Conservation (phyloP, 1,140 invertebrate genomes). For the Eciton burchellii region DNA sequence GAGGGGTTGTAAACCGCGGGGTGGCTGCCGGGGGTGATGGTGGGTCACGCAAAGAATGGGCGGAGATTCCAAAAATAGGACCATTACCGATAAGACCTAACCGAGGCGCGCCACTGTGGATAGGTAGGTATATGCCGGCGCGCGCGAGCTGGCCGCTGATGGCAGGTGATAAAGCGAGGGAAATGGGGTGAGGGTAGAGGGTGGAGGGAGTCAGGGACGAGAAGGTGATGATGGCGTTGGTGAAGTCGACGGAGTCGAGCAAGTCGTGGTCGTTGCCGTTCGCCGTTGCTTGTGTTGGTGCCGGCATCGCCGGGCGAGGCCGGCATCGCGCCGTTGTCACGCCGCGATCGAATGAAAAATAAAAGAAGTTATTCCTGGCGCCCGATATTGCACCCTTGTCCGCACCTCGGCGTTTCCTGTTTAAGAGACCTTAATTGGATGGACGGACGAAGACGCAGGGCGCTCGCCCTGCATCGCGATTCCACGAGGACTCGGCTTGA, state of each 20-base stretch:
- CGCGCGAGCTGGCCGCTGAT: conserved; percentile 77
- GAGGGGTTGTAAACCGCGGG: conserved; percentile 38
- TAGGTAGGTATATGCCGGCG: conserved; percentile 69
- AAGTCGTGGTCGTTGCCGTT: conserved; percentile 57
- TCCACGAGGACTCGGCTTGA: too few relatives aligned
- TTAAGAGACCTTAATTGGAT: conserved; percentile 68
- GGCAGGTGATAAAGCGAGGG: conserved; percentile 82
- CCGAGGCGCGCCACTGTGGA: conserved; percentile 74
- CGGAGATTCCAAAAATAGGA: conserved; percentile 85
- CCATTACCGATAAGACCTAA: conserved; percentile 84
- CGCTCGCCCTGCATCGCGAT: too few relatives aligned
- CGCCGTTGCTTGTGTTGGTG: neutral
- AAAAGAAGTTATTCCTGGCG: conserved; percentile 68
- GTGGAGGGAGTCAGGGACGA: conserved; percentile 62
- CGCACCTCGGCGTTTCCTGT: conserved; percentile 64
- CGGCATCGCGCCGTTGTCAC: neutral
- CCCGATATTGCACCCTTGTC: conserved; percentile 63
- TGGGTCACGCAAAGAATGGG: conserved; percentile 85
- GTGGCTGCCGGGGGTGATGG: conserved; percentile 56
- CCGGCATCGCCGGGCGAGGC: conserved; percentile 30
- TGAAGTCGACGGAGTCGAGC: conserved; percentile 56
- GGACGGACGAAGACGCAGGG: conserved; percentile 24
- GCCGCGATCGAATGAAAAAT: conserved; percentile 70
- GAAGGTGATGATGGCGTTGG: conserved; percentile 69
- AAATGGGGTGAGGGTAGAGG: conserved; percentile 76